Percentiles rank a stretch among this genome's conserved stretches.
phyloP scores from a whole-genome alignment of 2,888 invertebrate species.

The Adelognathus sp. region DNA sequence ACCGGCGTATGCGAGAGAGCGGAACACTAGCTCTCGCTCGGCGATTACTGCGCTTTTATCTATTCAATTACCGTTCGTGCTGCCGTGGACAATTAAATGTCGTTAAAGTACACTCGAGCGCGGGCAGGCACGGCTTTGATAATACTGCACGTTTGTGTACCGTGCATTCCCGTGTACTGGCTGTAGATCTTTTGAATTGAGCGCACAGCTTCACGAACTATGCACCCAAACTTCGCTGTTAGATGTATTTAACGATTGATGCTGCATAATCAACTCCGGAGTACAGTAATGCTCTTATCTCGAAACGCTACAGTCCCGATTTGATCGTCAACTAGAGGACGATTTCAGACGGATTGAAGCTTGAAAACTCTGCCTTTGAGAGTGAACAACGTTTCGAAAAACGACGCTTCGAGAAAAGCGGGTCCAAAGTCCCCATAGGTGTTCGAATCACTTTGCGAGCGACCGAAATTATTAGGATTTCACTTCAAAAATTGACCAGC shows the following conservation, averaged over 20 bases:
- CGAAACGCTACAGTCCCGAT: not conserved
- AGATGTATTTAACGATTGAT: not conserved
- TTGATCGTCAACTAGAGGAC: not conserved
- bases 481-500: too few relatives aligned
- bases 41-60: constrained; percentile 66
- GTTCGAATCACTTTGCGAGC: too few relatives aligned
- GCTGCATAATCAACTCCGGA: not conserved
- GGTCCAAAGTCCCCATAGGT: too few relatives aligned
- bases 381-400: not conserved
- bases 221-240: not conserved
- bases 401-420: not conserved
- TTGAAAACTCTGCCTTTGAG: too few relatives aligned
- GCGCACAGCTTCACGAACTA: not conserved
- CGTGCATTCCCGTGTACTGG: constrained; percentile 6
- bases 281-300: not conserved
- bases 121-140: constrained; percentile 18
- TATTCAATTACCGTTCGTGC: constrained; percentile 64
- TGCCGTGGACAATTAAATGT: constrained; percentile 66
- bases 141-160: constrained; percentile 18
- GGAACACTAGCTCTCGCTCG: constrained; percentile 49
- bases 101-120: constrained; percentile 60
- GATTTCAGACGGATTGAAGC: not conserved
- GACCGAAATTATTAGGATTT: too few relatives aligned
- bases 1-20: constrained; percentile 40
- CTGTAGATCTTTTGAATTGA: not conserved